Evolutionary conservation across 2,888 invertebrate genomes (phyloP), one percentile per base, ranked within the genome.

Genomic region (Cerastoderma edule): DNA sequence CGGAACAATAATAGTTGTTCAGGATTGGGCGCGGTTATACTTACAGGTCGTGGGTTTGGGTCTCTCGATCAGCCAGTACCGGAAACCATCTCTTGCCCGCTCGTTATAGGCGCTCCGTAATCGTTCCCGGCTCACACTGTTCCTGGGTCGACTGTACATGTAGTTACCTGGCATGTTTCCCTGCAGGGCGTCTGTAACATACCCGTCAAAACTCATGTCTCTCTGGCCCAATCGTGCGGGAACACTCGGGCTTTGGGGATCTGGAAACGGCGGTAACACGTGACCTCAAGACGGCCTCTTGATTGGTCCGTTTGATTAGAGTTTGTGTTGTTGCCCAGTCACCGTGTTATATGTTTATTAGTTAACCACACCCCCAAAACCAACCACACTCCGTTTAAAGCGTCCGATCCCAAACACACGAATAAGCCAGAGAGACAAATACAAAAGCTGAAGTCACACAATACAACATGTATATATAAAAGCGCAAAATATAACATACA

Each of bases 11-110:
- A n/a, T n/a, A n/a, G n/a, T n/a, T n/a, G 39, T 39, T 39, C 8
- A 39, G 16, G 8, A 39, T 39, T 10, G 10, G n/a, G 30, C 6
- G 1, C 24, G 24, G 27, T 22, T 67, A 24, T 53, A 88, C 90
- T 87, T 84, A 92, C 92, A 91, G 30, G 67, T 80, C 6, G 91
- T 92, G 16, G 91, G 91, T 67, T 88, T 87, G 30, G 91, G 92
- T 82, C 87, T 79, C 60, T 91, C 88, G 67, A 89, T 88, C 32
- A 88, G 83, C 92, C 92, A 92, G 75, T 91, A 92, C 28, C 89
- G 75, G 85, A 90, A 91, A 1, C 91, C 91, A 10, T 89, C 88
- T 67, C 75, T 78, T 0, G 92, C 91, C 44, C 90, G 75, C 24
- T 86, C 83, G 72, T 89, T 87, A 80, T 78, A 90, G n/a, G 83